phyloP scores from a whole-genome alignment of 2,113 vertebrate species.

The Paramormyrops kingsleyae region DNA sequence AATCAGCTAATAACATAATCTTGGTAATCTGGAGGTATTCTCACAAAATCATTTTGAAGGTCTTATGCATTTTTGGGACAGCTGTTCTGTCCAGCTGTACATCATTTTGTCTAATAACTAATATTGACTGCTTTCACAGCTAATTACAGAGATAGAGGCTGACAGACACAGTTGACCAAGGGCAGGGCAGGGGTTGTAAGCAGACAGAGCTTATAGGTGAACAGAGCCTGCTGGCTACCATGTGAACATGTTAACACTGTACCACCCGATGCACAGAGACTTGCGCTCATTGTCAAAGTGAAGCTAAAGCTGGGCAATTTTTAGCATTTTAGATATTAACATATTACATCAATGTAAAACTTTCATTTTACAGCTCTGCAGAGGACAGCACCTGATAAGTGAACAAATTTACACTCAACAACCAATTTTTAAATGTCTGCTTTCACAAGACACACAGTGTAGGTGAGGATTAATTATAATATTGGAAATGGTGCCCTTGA shows the following conservation, averaged over 20 bases:
- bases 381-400: neutral
- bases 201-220: neutral
- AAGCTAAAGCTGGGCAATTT: neutral
- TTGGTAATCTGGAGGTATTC: neutral
- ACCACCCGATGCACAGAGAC: neutral
- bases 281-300: neutral
- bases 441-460: neutral
- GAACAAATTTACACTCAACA: neutral
- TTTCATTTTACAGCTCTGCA: neutral
- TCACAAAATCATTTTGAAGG: neutral
- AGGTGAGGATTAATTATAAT: neutral
- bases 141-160: neutral
- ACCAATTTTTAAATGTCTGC: neutral
- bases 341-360: neutral
- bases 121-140: neutral
- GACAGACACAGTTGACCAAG: neutral
- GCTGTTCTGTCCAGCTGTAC: neutral
- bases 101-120: neutral
- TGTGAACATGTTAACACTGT: neutral
- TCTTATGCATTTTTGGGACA: neutral
- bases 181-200: neutral
- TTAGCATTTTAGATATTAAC: neutral
- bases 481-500: neutral
- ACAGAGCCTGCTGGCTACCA: neutral
- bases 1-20: neutral